phyloP scores from a whole-genome alignment of 2,797 vertebrate species.

The Masticophis lateralis region DNA sequence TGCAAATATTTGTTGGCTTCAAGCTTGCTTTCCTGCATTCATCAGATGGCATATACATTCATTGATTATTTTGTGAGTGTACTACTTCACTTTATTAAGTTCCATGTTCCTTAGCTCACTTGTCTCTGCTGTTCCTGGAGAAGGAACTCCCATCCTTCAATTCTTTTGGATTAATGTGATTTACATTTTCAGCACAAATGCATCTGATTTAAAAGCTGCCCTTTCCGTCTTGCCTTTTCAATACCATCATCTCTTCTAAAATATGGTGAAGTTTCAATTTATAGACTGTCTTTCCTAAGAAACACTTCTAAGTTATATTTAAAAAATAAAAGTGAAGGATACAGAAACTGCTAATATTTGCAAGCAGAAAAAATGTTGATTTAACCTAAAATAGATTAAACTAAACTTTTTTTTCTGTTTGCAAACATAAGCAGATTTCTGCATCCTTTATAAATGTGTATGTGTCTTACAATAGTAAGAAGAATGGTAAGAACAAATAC shows the following conservation, averaged over 20 bases:
- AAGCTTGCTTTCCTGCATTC: conserved; percentile 35
- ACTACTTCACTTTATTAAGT: conserved; percentile 42
- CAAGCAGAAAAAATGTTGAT: conserved; percentile 53
- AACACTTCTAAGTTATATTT: conserved; percentile 58
- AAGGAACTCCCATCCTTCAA: neutral
- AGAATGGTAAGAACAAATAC: neutral
- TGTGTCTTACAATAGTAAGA: neutral
- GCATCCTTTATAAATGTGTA: conserved; percentile 7
- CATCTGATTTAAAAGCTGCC: conserved; percentile 57
- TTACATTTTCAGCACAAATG: conserved; percentile 52
- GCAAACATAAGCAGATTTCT: conserved; percentile 34
- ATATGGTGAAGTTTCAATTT: conserved; percentile 61
- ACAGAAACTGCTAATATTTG: conserved; percentile 28
- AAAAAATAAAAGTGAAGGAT: conserved; percentile 47
- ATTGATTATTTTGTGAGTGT: conserved; percentile 51
- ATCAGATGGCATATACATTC: conserved; percentile 27
- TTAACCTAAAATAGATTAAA: conserved; percentile 37
- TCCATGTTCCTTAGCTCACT: conserved; percentile 37
- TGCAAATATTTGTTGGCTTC: conserved; percentile 39
- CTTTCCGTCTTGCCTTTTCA: conserved; percentile 45
- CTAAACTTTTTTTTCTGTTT: conserved; percentile 50
- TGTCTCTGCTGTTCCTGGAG: conserved; percentile 39
- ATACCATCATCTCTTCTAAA: conserved; percentile 63
- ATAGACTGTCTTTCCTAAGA: conserved; percentile 55
- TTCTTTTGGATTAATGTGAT: conserved; percentile 47